Conservation (phyloP, 2,113 vertebrate species). For the Spheniscus mendiculus region DNA sequence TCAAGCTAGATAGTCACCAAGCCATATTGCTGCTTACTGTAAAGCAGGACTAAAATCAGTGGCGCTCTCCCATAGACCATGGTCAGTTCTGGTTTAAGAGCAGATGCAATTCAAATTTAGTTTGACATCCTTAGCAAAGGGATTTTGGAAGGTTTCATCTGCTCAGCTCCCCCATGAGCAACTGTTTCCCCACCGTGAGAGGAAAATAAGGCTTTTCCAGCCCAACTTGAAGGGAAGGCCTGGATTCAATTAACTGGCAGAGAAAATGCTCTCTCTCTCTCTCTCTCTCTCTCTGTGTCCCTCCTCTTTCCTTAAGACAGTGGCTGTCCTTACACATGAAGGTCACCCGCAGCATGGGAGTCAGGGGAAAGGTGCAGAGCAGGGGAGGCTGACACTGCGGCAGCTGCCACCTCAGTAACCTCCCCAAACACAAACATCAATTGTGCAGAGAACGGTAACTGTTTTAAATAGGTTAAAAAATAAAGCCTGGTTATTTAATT, state of each 20-base stretch:
- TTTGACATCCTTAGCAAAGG: background rate
- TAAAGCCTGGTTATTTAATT: constrained; percentile 56
- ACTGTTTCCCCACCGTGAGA: background rate
- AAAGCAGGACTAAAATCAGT: background rate
- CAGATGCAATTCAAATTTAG: background rate
- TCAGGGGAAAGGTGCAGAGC: background rate
- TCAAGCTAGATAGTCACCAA: background rate
- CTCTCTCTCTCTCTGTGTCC: background rate
- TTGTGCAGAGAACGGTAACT: background rate
- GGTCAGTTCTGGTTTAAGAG: background rate
- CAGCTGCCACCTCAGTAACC: constrained; percentile 2
- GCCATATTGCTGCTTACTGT: background rate
- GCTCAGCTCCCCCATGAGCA: background rate
- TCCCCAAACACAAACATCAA: background rate
- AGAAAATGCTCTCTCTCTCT: constrained; percentile 15
- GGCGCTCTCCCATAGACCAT: fast-evolving
- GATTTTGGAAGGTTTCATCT: background rate
- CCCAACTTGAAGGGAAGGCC: background rate
- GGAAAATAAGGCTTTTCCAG: constrained; percentile 31
- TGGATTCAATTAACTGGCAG: constrained; percentile 47
- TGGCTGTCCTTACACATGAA: constrained; percentile 24
- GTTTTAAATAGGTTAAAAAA: constrained; percentile 52
- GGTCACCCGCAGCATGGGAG: background rate
- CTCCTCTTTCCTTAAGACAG: background rate
- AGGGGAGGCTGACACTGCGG: background rate